Evolutionary conservation across 2,888 invertebrate genomes (phyloP).

Genomic region (Theristus sp.): DNA sequence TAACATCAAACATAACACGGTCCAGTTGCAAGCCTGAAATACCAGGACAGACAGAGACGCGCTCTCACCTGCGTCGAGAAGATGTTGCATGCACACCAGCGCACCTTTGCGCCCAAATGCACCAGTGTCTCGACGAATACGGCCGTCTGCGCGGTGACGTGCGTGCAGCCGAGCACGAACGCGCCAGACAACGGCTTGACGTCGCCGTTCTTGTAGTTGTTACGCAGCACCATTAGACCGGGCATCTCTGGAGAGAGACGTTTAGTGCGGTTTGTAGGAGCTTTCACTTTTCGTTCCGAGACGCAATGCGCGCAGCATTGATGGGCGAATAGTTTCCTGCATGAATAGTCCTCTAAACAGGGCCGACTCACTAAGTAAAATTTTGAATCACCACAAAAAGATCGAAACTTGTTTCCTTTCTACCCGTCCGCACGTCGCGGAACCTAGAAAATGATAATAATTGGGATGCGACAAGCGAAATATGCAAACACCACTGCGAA

Average conservation of each 20-base stretch:
- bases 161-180: constrained; percentile 88
- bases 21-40: no score
- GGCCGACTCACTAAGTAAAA: no score
- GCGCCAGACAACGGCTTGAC: constrained; percentile 88
- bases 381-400: no score
- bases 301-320: not conserved
- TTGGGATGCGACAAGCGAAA: no score
- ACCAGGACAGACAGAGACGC: no score
- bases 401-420: no score
- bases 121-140: constrained; percentile 74
- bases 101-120: constrained; percentile 61
- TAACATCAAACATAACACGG: no score
- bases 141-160: constrained; percentile 94
- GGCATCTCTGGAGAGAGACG: constrained; percentile 59
- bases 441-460: no score
- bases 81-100: constrained; percentile 94
- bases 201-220: constrained; percentile 53
- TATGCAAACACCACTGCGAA: no score
- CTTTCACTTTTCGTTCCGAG: not conserved
- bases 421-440: no score
- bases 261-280: not conserved
- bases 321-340: no score
- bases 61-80: constrained; percentile 80
- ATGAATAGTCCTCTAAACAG: no score
- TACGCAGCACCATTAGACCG: constrained; percentile 79